phyloP scores from a whole-genome alignment of 2,888 invertebrate genomes.

The Tachina lurida region DNA sequence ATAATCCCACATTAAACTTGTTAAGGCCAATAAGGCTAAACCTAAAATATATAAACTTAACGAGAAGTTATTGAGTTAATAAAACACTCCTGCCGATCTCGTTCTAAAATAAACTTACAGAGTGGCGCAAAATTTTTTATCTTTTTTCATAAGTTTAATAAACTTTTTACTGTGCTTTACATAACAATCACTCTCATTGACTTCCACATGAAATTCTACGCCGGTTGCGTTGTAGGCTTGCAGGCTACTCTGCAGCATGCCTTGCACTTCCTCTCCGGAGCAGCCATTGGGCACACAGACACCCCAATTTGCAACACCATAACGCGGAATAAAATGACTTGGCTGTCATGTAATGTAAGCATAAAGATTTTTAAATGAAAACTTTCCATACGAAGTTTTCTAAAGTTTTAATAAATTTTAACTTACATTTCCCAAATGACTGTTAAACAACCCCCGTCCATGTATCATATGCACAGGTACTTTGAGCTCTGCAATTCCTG shows the following conservation, averaged over 20 bases:
- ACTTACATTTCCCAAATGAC: slow-evolving; percentile 86
- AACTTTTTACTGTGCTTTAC: slow-evolving; percentile 81
- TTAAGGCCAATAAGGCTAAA: slow-evolving; percentile 27
- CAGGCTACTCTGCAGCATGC: slow-evolving; percentile 85
- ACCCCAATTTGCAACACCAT: slow-evolving; percentile 88
- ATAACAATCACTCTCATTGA: slow-evolving; percentile 85
- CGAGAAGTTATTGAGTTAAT: not conserved
- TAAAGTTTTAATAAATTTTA: not conserved
- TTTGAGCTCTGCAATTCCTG: slow-evolving; percentile 85
- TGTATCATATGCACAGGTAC: slow-evolving; percentile 87
- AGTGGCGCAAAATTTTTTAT: slow-evolving; percentile 83
- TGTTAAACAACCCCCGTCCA: slow-evolving; percentile 86
- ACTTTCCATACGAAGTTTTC: not conserved
- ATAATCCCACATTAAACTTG: slow-evolving; percentile 61
- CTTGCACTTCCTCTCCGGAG: slow-evolving; percentile 84
- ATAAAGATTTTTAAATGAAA: not conserved
- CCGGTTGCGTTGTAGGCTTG: slow-evolving; percentile 85
- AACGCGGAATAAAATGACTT: slow-evolving; percentile 88
- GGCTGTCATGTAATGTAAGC: slow-evolving; percentile 84
- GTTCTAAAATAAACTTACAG: slow-evolving; percentile 81
- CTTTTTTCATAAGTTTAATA: slow-evolving; percentile 76
- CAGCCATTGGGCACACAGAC: slow-evolving; percentile 88
- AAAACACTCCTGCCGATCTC: not conserved
- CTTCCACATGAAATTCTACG: slow-evolving; percentile 85
- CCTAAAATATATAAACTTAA: slow-evolving; percentile 65